Base-by-base conservation (phyloP, 2,888 invertebrate genomes). In the Colostygia pectinataria region DNA sequence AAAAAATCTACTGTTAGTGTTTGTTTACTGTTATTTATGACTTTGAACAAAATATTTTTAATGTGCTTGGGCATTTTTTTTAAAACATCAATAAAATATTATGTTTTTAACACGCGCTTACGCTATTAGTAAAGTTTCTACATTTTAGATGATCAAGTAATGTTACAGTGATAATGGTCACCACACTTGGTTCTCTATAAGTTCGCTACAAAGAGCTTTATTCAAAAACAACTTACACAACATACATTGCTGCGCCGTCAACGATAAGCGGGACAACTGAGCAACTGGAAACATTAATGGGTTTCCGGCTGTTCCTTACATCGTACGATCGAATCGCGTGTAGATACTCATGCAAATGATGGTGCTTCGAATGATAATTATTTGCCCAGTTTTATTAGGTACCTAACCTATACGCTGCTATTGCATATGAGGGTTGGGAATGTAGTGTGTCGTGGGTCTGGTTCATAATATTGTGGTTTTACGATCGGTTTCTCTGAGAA, bases 271-370 rank as follows among this genome's bases (percentile, higher is more conserved):
- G 37, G 56, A 59, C 68, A 68, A 65, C 71, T 70, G 67, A 71
- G 66, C 66, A 57, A 70, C 68, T 66, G 63, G 69, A 77, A 77
- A 75, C 78, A 71, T 76, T 77, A 83, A 83, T 83, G 80, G 68
- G 78, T 66, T 75, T 80, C 76, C 74, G 71, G 66, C 65, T 63
- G 57, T 56, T 53, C 62, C 60, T 63, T 65, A 61, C 65, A 44
- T 53, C 46, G 43, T 51, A 51, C 53, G 51, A 55, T 59, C 28
- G 38, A 61, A 70, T 81, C 65, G 78, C 80, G 74, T 77, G 74
- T 60, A 51, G 49, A 61, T 66, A 68, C 59, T 66, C 76, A 82
- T 80, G 83, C 79, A 76, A 83, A 83, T 79, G 62, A 55, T 63
- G 61, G 71, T 69, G 63, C 70, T 66, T 65, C 65, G 65, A 71